Percentiles rank a stretch among this genome's conserved stretches.
Evolutionary conservation across 2,113 vertebrate species (phyloP).

Genomic region (Gambusia holbrooki): DNA sequence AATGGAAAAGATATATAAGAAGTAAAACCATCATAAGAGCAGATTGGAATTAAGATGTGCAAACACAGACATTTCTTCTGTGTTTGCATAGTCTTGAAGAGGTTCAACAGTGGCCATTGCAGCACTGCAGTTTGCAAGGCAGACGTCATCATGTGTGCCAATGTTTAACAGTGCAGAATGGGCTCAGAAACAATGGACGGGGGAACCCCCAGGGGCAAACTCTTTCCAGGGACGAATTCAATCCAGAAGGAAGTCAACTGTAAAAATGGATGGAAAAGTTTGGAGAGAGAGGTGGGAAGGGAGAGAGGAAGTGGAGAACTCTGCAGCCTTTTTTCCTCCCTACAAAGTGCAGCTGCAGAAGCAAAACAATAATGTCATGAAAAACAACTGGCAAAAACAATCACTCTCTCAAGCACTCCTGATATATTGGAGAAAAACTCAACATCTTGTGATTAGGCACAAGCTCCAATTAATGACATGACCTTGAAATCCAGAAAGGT

Average conservation of each 20-base stretch:
- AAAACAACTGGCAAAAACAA: conserved; percentile 57
- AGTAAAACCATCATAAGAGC: neutral
- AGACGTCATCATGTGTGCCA: conserved; percentile 51
- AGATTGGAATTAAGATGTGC: neutral
- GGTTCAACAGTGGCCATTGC: neutral
- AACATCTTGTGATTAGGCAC: conserved; percentile 18
- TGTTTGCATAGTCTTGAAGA: neutral
- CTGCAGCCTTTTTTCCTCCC: conserved; percentile 57
- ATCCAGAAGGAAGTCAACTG: conserved; percentile 79
- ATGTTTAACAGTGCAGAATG: conserved; percentile 19
- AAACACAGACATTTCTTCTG: neutral
- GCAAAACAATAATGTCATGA: conserved; percentile 68
- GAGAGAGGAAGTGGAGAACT: conserved; percentile 85
- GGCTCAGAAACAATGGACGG: conserved; percentile 77
- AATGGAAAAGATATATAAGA: neutral
- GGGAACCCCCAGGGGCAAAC: conserved; percentile 71
- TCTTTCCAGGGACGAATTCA: conserved; percentile 78
- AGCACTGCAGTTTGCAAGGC: conserved; percentile 34
- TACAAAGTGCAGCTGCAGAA: conserved; percentile 61
- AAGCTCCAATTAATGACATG: conserved; percentile 29
- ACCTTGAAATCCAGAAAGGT: conserved; percentile 30
- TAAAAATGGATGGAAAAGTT: conserved; percentile 27
- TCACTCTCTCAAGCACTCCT: conserved; percentile 25
- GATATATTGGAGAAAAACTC: conserved; percentile 31
- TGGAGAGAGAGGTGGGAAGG: conserved; percentile 74